Percentiles rank a stretch among this genome's conserved stretches.
Conservation (phyloP, 2,888 invertebrate genomes). For the Sesamia inferens region DNA sequence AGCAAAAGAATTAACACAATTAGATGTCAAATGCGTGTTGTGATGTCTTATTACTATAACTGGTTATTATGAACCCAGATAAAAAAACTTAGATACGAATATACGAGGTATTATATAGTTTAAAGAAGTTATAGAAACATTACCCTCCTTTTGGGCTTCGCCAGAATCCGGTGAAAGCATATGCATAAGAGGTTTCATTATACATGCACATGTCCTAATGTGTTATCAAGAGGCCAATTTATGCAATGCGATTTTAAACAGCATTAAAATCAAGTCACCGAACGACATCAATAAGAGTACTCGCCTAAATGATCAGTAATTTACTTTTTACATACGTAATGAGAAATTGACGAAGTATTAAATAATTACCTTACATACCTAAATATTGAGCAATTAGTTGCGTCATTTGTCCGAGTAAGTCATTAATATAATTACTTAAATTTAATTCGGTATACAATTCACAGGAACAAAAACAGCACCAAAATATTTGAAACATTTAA, state of each 20-base stretch:
- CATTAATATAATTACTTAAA: constrained; percentile 40
- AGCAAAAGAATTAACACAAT: not conserved
- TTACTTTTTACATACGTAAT: constrained; percentile 33
- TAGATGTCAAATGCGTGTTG: not conserved
- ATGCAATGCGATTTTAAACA: constrained; percentile 7
- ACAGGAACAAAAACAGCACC: not conserved
- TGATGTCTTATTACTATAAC: not conserved
- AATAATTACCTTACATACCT: constrained; percentile 34
- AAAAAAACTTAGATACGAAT: not conserved
- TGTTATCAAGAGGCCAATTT: constrained; percentile 12
- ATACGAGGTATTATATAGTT: not conserved
- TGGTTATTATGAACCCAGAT: not conserved
- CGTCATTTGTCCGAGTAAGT: constrained; percentile 44
- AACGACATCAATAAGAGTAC: constrained; percentile 31
- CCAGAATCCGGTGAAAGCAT: not conserved
- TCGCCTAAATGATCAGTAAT: constrained; percentile 30
- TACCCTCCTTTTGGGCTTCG: not conserved
- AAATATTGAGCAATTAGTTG: constrained; percentile 49
- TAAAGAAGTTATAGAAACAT: not conserved
- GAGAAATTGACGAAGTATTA: constrained; percentile 35
- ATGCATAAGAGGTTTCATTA: not conserved
- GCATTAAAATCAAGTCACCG: constrained; percentile 25
- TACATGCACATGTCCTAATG: constrained; percentile 16
- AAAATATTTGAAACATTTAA: not conserved
- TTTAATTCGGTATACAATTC: constrained; percentile 15